phyloP scores from a whole-genome alignment of 2,797 vertebrate species.

The Etheostoma perlongum region DNA sequence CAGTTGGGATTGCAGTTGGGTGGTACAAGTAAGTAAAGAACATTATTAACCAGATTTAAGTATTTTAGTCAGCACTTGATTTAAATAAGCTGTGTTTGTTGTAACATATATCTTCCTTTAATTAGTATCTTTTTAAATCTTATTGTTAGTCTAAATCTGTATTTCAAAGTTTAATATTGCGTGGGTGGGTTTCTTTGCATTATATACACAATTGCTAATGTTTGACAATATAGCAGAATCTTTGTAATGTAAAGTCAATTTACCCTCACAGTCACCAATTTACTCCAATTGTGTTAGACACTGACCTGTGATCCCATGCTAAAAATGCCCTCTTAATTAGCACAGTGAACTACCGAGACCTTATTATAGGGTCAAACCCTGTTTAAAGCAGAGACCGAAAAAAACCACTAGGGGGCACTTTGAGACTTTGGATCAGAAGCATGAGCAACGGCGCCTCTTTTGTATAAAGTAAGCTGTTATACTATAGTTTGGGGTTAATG shows the following conservation, averaged over 20 bases:
- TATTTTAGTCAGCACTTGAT: not conserved
- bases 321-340: constrained; percentile 72
- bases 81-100: not conserved
- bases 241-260: constrained; percentile 33
- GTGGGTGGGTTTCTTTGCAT: not conserved
- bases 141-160: constrained; percentile 2
- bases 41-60: not conserved
- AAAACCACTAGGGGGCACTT: constrained; percentile 84
- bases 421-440: constrained; percentile 71
- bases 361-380: constrained; percentile 60
- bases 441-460: not conserved
- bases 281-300: constrained; percentile 53
- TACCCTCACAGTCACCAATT: constrained; percentile 56
- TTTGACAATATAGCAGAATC: not conserved
- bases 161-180: not conserved
- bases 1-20: not conserved
- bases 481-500: constrained; percentile 27
- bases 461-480: constrained; percentile 17
- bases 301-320: constrained; percentile 49
- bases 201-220: not conserved
- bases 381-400: constrained; percentile 29
- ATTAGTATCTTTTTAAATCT: not conserved
- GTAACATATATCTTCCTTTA: not conserved
- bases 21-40: not conserved
- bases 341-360: constrained; percentile 62